These are phyloP conservation scores for Callocephalon fimbriatum DNA, from an alignment of 2,113 vertebrate species.

Conservation along the genomic window DNA sequence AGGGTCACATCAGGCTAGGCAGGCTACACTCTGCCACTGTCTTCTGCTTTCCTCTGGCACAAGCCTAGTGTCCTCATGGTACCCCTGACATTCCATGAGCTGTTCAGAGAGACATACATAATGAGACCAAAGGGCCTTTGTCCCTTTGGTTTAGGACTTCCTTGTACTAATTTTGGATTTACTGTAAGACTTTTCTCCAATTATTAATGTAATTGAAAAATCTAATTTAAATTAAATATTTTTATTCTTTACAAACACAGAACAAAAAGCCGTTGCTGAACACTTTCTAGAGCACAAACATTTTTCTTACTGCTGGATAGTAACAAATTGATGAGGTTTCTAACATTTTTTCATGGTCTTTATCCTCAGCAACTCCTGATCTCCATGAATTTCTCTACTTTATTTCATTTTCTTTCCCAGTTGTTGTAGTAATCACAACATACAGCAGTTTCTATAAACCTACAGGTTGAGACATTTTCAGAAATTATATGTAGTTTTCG, in stretches of 20 bases:
- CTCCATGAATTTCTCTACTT: neutral
- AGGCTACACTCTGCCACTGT: neutral
- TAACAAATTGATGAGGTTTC: neutral
- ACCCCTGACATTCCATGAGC: neutral
- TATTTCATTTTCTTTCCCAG: neutral
- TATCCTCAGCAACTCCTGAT: neutral
- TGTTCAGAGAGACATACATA: neutral
- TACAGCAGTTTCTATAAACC: neutral
- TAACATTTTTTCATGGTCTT: neutral
- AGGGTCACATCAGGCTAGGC: neutral
- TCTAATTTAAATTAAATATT: neutral
- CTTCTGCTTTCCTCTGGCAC: neutral
- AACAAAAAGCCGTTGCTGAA: neutral
- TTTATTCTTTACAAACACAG: neutral
- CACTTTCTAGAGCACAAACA: accelerated
- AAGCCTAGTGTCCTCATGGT: neutral
- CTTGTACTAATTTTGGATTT: neutral
- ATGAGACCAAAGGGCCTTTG: neutral
- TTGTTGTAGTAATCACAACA: neutral
- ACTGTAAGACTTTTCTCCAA: neutral
- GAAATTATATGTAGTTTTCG: neutral
- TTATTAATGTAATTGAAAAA: neutral
- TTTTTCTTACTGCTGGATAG: neutral
- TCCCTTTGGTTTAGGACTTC: neutral
- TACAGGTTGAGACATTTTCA: neutral